Percentiles rank a stretch among this genome's conserved stretches.
Evolutionary conservation across 2,888 invertebrate species (phyloP).

Genomic region (Callyntrura guangdongensis): DNA sequence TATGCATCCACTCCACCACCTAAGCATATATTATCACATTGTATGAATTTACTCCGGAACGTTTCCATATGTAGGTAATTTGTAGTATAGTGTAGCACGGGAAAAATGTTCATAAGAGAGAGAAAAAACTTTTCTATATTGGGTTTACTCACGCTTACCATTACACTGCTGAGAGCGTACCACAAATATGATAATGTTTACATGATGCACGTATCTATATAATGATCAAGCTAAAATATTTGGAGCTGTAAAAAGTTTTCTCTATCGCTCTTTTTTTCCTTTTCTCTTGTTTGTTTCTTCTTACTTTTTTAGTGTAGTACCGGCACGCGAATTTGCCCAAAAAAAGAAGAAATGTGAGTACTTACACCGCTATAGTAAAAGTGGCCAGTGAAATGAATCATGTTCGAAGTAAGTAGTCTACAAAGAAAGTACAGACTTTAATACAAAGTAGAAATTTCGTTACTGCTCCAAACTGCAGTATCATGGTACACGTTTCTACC

Average conservation of each 20-base stretch:
- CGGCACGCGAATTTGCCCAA: conserved; percentile 67
- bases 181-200: neutral
- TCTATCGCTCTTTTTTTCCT: neutral
- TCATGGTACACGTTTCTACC: conserved; percentile 26
- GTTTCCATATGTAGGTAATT: neutral
- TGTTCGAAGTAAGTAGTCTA: conserved; percentile 3
- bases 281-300: neutral
- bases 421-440: neutral
- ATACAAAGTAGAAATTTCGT: conserved; percentile 10
- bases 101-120: no score
- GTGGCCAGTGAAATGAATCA: conserved; percentile 21
- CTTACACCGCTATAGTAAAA: neutral
- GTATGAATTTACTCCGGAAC: neutral
- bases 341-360: conserved; percentile 4
- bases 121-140: no score
- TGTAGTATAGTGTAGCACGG: neutral
- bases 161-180: no score
- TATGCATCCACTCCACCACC: neutral
- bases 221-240: conserved; percentile 22
- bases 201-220: neutral
- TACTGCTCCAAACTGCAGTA: neutral
- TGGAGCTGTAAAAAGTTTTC: conserved; percentile 26
- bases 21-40: no score
- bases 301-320: conserved; percentile 43
- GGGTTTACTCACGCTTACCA: no score